Percentiles rank a stretch among this genome's conserved stretches.
Evolutionary conservation across 1,140 invertebrate species (phyloP).

Genomic region (Diorhabda sublineata): DNA sequence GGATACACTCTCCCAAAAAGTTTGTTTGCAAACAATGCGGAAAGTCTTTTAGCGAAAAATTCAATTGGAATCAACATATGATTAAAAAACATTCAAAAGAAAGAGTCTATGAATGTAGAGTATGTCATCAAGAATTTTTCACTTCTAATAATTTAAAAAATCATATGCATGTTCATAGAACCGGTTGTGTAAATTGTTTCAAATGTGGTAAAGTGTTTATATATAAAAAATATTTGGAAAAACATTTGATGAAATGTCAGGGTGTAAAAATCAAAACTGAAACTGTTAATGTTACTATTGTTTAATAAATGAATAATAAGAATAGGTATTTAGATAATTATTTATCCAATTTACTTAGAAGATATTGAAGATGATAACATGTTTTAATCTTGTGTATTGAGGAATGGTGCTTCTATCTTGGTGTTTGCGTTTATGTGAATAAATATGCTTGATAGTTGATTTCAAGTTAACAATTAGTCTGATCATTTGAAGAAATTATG

Average conservation of each 20-base stretch:
- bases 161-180: constrained; percentile 26
- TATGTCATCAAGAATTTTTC: constrained; percentile 25
- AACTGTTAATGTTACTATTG: not conserved
- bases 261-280: not conserved
- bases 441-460: too few relatives aligned
- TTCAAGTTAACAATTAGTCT: too few relatives aligned
- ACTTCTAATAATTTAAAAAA: constrained; percentile 24
- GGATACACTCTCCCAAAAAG: constrained; percentile 20
- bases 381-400: too few relatives aligned
- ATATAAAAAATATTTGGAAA: constrained; percentile 26
- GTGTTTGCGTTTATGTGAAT: too few relatives aligned
- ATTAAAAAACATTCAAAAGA: constrained; percentile 28
- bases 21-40: constrained; percentile 39
- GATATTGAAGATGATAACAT: too few relatives aligned
- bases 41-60: constrained; percentile 34
- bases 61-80: constrained; percentile 31
- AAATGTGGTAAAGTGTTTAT: constrained; percentile 25
- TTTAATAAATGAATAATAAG: not conserved
- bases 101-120: constrained; percentile 25
- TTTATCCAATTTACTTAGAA: too few relatives aligned
- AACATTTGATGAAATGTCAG: constrained; percentile 23
- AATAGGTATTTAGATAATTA: too few relatives aligned
- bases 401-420: too few relatives aligned
- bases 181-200: constrained; percentile 23
- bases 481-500: too few relatives aligned